Evolutionary conservation across 2,888 invertebrate species (phyloP).

Genomic region (Chrysina gloriosa): DNA sequence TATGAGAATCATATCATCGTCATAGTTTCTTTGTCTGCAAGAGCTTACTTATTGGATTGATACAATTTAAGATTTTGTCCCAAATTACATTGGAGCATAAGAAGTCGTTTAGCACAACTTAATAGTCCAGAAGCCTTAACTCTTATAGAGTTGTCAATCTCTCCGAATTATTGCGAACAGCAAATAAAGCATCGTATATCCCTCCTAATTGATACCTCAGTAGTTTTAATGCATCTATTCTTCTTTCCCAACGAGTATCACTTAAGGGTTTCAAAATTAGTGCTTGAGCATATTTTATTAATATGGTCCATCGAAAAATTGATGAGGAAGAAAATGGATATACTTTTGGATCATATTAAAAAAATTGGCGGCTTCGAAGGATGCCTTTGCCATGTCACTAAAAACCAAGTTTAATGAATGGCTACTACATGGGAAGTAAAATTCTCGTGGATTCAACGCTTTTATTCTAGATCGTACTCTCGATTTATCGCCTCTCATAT

Average conservation of each 20-base stretch:
- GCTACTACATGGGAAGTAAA: slow-evolving; percentile 49
- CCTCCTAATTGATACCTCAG: slow-evolving; percentile 3
- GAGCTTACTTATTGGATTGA: slow-evolving; percentile 49
- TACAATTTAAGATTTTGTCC: slow-evolving; percentile 46
- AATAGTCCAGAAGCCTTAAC: slow-evolving; percentile 43
- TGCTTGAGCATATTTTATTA: slow-evolving; percentile 42
- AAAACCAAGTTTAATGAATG: slow-evolving; percentile 51
- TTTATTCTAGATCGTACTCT: slow-evolving; percentile 45
- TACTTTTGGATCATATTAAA: not conserved
- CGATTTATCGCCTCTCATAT: slow-evolving; percentile 46
- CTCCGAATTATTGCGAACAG: no score
- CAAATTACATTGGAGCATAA: slow-evolving; percentile 45
- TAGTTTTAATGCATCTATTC: not conserved
- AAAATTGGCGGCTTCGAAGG: not conserved
- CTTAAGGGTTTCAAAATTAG: slow-evolving; percentile 45
- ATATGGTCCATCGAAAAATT: slow-evolving; percentile 44
- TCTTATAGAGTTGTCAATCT: slow-evolving; percentile 42
- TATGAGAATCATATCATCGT: no score
- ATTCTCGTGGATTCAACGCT: slow-evolving; percentile 47
- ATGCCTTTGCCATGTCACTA: slow-evolving; percentile 48
- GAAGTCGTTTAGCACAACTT: slow-evolving; percentile 41
- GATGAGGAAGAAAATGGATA: slow-evolving; percentile 34
- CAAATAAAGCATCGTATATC: no score
- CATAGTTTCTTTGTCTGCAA: slow-evolving; percentile 48
- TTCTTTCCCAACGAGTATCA: slow-evolving; percentile 34